Conservation (phyloP, 1,140 invertebrate genomes). For the Macrobrachium rosenbergii region DNA sequence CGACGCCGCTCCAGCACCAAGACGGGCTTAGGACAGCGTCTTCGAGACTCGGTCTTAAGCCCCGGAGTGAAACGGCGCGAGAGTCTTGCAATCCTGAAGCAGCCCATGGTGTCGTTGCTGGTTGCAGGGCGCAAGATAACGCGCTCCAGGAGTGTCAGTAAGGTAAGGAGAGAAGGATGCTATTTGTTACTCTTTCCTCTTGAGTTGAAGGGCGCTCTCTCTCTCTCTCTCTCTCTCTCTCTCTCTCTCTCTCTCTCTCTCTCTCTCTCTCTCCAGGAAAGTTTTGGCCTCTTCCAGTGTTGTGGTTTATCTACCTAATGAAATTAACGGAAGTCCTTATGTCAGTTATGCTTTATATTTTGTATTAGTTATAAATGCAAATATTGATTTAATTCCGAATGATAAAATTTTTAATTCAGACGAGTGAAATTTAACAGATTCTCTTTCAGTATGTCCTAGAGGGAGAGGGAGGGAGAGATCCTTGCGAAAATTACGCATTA, state of each 20-base stretch:
- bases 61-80: slow-evolving; percentile 31
- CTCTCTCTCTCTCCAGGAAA: neutral
- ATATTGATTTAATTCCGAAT: too few species aligned
- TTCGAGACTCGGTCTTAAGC: slow-evolving; percentile 39
- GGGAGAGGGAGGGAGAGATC: too few species aligned
- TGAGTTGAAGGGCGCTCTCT: neutral
- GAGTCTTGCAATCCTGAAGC: slow-evolving; percentile 50
- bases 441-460: too few species aligned
- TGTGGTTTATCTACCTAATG: neutral
- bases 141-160: slow-evolving; percentile 56
- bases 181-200: neutral
- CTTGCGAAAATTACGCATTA: too few species aligned
- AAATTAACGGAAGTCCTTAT: too few species aligned
- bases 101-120: slow-evolving; percentile 49
- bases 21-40: slow-evolving; percentile 47
- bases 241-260: slow-evolving; percentile 10
- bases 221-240: slow-evolving; percentile 14
- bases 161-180: slow-evolving; percentile 22
- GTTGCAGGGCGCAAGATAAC: slow-evolving; percentile 51
- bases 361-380: too few species aligned
- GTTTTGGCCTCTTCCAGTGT: too few species aligned
- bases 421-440: too few species aligned
- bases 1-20: slow-evolving; percentile 26
- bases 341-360: too few species aligned
- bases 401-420: too few species aligned